A percentile compares a stretch with the other conserved stretches of the same genome.
These are phyloP conservation scores for Cheilosia pagana DNA, from an alignment of 2,888 invertebrate species.

Conservation along the genomic window DNA sequence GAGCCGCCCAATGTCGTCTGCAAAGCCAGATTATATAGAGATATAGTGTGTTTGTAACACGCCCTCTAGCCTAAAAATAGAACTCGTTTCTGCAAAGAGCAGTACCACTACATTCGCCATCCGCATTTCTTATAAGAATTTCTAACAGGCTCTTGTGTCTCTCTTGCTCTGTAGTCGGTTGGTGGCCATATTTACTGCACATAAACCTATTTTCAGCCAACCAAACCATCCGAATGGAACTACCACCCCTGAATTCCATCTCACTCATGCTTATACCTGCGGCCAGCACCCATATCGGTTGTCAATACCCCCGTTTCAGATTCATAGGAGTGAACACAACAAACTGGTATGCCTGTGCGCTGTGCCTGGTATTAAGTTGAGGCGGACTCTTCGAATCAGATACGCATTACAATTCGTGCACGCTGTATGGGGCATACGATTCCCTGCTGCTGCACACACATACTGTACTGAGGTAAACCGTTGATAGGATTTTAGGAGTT, in stretches of 20 bases:
- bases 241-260: constrained; percentile 10
- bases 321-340: constrained; percentile 19
- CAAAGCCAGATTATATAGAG: constrained; percentile 13
- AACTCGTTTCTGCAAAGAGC: constrained; percentile 54
- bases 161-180: constrained; percentile 9
- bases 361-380: constrained; percentile 9
- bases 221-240: constrained; percentile 11
- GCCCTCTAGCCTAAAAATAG: constrained; percentile 5
- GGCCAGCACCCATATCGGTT: not conserved
- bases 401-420: constrained; percentile 62
- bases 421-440: constrained; percentile 72
- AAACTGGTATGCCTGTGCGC: constrained; percentile 11
- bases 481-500: constrained; percentile 81
- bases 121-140: constrained; percentile 24
- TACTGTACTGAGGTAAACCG: constrained; percentile 62
- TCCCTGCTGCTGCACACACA: constrained; percentile 76
- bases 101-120: not conserved
- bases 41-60: not conserved
- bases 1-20: constrained; percentile 30
- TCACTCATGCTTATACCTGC: constrained; percentile 2
- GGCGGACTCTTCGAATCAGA: constrained; percentile 53
- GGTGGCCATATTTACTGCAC: constrained; percentile 46
- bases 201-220: constrained; percentile 34
- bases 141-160: not conserved
- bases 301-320: constrained; percentile 1